Base-by-base conservation (phyloP, 2,113 vertebrate genomes). In the Alexandromys fortis region DNA sequence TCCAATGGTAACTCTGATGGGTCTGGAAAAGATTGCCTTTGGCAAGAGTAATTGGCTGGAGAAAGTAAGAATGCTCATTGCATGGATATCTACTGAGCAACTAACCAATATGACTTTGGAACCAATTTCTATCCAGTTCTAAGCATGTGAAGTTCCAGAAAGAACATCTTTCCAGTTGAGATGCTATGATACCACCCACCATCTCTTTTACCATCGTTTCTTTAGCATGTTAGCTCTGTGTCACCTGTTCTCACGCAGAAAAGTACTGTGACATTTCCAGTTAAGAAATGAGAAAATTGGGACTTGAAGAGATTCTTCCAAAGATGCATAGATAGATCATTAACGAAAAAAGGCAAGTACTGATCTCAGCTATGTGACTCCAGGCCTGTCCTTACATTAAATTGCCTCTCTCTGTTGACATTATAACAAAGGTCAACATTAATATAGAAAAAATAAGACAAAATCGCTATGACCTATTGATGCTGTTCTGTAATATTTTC, bases 11-110 rank as follows among this genome's bases (percentile, higher is more conserved):
- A 89, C 5, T 82, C 24, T 92, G 88, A 93, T 1, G 0, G 2
- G 73, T 7, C 55, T 72, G 65, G 67, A 86, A 89, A 16, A 95
- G 85, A 94, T 92, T 73, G 49, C 33, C 47, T 94, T 63, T 93
- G 19, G 13, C 26, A 16, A 61, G 21, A 65, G 91, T 75, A 93
- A 76, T 3, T 83, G 49, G 21, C 14, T 45, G 26, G n/a, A 65
- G 45, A 88, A 86, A 93, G 33, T 21, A 79, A 45, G 28, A 68
- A 94, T 92, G n/a, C 10, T 47, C 5, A 89, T 63, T 89, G 86
- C 38, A 88, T 30, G 33, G 42, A 3, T 14, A 67, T 58, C 55
- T 91, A 76, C 73, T 89, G 70, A 89, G 16, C 76, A 75, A 28
- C 16, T 72, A 30, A 81, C 6, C 16, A 82, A 16, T 82, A 61